Evolutionary conservation across 2,113 vertebrate species (phyloP).

Genomic region (Actenoides hombroni): DNA sequence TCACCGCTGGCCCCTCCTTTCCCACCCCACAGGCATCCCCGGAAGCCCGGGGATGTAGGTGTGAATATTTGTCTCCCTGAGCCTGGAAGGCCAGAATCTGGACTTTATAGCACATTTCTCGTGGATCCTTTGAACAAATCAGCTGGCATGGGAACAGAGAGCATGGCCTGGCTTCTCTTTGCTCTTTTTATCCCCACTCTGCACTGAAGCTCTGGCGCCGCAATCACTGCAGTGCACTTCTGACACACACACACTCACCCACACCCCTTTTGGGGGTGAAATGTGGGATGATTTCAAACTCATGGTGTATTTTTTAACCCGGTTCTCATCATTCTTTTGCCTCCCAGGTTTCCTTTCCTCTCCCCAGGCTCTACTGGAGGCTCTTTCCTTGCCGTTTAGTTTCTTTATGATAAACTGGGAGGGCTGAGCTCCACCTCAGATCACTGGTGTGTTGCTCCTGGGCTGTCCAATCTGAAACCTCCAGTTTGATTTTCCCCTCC

Average conservation of each 20-base stretch:
- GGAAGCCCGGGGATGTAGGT: not conserved
- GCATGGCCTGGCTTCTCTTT: not conserved
- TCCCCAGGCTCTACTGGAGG: not conserved
- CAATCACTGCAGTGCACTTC: not conserved
- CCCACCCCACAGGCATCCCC: not conserved
- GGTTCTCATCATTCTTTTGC: accelerated
- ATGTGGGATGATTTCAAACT: not conserved
- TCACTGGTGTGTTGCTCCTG: not conserved
- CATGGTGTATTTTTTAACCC: not conserved
- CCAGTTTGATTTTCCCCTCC: not conserved
- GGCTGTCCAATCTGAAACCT: not conserved
- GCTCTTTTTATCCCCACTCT: not conserved
- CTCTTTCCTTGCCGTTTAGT: not conserved
- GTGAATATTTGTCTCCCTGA: slow-evolving; percentile 6
- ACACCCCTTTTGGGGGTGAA: not conserved
- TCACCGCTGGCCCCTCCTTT: not conserved
- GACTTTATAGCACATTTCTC: not conserved
- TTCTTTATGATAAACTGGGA: not conserved
- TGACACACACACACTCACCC: not conserved
- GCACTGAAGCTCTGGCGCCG: not conserved
- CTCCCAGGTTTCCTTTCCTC: not conserved
- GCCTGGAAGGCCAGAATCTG: not conserved
- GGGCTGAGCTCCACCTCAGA: not conserved
- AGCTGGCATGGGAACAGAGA: slow-evolving; percentile 53
- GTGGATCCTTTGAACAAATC: slow-evolving; percentile 45